These are phyloP conservation scores for Gobionotothen gibberifrons DNA, from an alignment of 2,797 vertebrate species.

Conservation along the genomic window DNA sequence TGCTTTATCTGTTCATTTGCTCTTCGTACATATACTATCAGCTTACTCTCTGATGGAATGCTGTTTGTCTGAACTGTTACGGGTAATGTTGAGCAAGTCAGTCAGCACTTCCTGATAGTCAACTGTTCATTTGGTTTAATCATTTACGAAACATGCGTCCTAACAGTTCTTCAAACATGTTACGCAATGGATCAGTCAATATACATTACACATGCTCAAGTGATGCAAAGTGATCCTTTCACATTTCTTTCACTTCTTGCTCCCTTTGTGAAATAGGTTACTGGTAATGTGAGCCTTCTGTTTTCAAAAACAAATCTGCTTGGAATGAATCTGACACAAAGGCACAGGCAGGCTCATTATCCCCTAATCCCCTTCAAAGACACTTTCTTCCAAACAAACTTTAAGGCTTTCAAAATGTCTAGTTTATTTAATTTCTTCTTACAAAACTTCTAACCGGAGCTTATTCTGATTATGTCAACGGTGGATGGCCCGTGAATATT, in stretches of 20 bases:
- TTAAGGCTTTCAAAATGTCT: background rate
- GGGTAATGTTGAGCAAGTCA: constrained; percentile 42
- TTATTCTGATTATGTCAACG: background rate
- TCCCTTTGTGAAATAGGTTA: background rate
- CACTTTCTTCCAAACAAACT: background rate
- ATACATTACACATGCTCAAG: background rate
- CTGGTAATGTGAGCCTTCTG: background rate
- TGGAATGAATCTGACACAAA: background rate
- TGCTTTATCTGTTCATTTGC: background rate
- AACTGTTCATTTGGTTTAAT: constrained; percentile 50
- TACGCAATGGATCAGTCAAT: constrained; percentile 20
- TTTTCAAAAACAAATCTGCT: background rate
- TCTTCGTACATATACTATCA: background rate
- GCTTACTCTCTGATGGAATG: constrained; percentile 20
- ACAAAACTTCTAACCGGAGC: background rate
- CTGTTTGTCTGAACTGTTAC: constrained; percentile 27
- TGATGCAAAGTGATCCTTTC: background rate
- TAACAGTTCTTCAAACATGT: constrained; percentile 21
- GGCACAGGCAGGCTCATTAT: background rate
- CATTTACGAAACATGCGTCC: constrained; percentile 41
- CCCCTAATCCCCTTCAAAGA: constrained; percentile 7
- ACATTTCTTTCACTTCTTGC: background rate
- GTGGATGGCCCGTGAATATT: background rate
- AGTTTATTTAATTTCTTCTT: background rate
- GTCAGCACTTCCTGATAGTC: constrained; percentile 47